phyloP scores from a whole-genome alignment of 2,113 vertebrate genomes.

The Accipiter virgatus region DNA sequence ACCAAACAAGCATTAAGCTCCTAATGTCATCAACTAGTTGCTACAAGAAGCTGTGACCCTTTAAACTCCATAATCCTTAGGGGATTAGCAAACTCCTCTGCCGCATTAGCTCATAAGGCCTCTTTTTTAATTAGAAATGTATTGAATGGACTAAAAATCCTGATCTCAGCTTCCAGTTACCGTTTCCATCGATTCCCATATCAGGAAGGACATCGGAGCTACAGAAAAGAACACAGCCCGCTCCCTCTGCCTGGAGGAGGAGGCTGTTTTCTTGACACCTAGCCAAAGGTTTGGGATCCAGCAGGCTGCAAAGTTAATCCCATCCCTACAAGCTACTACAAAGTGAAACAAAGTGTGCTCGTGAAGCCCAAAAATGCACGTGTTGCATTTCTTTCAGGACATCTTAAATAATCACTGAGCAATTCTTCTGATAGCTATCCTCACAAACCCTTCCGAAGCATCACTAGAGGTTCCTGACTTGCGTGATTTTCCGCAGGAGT shows the following conservation, averaged over 20 bases:
- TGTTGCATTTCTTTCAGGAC: neutral
- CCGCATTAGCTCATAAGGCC: neutral
- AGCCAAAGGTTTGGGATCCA: neutral
- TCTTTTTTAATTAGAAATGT: neutral
- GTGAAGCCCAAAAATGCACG: neutral
- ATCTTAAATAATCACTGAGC: neutral
- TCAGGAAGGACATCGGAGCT: neutral
- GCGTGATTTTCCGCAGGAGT: neutral
- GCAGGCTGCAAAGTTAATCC: neutral
- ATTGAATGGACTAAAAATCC: neutral
- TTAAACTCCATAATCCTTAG: slow-evolving; percentile 31
- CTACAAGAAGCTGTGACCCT: slow-evolving; percentile 4
- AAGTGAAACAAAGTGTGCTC: neutral
- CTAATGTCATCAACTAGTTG: neutral
- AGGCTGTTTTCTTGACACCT: neutral
- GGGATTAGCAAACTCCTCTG: neutral
- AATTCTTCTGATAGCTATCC: neutral
- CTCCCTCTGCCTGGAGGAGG: neutral
- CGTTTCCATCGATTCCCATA: neutral
- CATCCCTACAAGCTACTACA: neutral
- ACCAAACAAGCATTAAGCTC: slow-evolving; percentile 25
- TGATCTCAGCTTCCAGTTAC: neutral
- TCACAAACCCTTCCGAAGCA: neutral
- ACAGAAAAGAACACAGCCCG: neutral
- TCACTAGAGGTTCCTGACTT: neutral